Base-by-base conservation (phyloP, 2,888 invertebrate species). In the Formica aserva region DNA sequence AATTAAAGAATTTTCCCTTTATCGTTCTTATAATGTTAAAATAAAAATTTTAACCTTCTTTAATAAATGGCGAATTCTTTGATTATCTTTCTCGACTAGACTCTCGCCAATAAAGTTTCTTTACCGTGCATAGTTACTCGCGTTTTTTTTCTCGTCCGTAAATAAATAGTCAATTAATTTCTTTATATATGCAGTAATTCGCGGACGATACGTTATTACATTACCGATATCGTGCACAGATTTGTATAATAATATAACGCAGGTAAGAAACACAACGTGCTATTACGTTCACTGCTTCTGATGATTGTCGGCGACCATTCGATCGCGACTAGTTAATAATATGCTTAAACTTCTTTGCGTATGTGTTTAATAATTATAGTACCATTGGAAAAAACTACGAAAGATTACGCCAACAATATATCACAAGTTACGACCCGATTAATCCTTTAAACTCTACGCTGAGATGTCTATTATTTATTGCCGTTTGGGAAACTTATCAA, bases 271-370 rank as follows among this genome's bases (percentile, higher is more conserved):
- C n/a, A 69, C 62, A 82, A 84, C 55, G 26, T 83, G 63, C 57
- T 82, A 77, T 45, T 75, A 82, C 85, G 86, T 35, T 78, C 86
- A 82, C 82, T 85, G 76, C 71, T 86, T 82, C 78, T 74, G 86
- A 85, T 72, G 74, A 57, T 26, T 69, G 55, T 55, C 41, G 60
- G 75, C 66, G 77, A 84, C 85, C 85, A 86, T 82, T 86, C 85
- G n/a, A 82, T 60, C 69, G 65, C 63, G 57, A 32, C 22, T 82
- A 41, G 41, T 66, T 26, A 74, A 82, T 62, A 69, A 82, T 55
- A 63, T 75, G 55, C 8, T 45, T 41, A 83, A 74, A 22, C 22
- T 29, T 45, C 4, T 63, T 29, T n/a, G 18, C 8, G 35, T 48
- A 62, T 26, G 5, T 41, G 26, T 52, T 71, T 67, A 35, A 22